phyloP scores from a whole-genome alignment of 2,888 invertebrate genomes.

The Dione vanillae region DNA sequence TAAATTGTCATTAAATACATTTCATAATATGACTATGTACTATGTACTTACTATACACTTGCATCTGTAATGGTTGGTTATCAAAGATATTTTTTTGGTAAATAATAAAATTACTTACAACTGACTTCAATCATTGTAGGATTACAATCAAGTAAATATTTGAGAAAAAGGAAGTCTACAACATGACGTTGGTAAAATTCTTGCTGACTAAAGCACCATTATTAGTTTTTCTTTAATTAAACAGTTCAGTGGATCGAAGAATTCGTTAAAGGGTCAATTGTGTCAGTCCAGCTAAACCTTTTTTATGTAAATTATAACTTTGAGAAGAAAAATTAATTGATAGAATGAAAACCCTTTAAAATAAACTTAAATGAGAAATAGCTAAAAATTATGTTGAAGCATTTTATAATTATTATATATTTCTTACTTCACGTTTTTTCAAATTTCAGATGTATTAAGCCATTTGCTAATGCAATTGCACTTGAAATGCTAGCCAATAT shows the following conservation, averaged over 20 bases:
- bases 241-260: constrained; percentile 39
- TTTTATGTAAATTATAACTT: constrained; percentile 21
- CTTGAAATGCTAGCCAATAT: no score
- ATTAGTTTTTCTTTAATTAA: constrained; percentile 42
- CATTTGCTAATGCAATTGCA: no score
- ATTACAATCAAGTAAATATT: constrained; percentile 14
- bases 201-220: constrained; percentile 36
- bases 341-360: neutral
- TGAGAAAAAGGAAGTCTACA: constrained; percentile 28
- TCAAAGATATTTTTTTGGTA: no score
- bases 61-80: no score
- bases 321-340: neutral
- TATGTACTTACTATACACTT: no score
- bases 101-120: neutral
- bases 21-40: no score
- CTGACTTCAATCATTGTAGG: constrained; percentile 5
- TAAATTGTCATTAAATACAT: no score
- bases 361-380: neutral
- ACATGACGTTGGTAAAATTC: constrained; percentile 33
- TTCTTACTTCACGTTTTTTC: neutral
- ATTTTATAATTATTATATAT: neutral
- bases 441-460: no score
- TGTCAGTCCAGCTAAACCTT: constrained; percentile 23
- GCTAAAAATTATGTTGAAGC: neutral
- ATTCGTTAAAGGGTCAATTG: constrained; percentile 31